Base-by-base conservation (phyloP, 2,113 vertebrate genomes). In the Coracopsis vasa region DNA sequence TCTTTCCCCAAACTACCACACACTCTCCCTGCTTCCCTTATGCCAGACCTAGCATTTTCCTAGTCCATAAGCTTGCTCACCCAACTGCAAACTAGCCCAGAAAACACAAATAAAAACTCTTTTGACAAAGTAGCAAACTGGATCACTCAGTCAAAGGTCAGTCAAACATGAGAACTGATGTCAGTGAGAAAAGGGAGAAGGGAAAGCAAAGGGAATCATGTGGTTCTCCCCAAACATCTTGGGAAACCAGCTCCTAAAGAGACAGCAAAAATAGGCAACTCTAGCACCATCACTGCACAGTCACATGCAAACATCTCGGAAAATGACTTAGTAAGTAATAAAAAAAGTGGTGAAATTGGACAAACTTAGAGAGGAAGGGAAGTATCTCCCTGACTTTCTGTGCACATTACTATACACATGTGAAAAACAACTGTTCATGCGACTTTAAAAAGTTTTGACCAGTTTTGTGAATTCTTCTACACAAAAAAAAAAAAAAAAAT, bases 351-450 rank as follows among this genome's bases (percentile, higher is more conserved):
- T 27, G 28, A 86, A 88, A 90, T 47, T 29, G 66, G 37, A 39
- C 50, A 81, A 79, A 79, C 17, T 7, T 35, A 78, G 20, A 84
- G 20, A 80, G 16, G 10, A 85, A 75, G 54, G 10, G 10, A 33
- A 80, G 5, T 16, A 58, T 39, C 29, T 61, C 61, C 58, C 42
- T 65, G 44, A 50, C 54, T 23, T 77, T 33, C 62, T 93, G 13
- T 39, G 42, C 7, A 31, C 2, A 3, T 64, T 39, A 65, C 10
- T 58, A 42, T 10, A 75, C 3, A 56, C 0, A 0, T 2, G 6
- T 54, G 14, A 65, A 88, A 90, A 86, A 54, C 18, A 65, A 41
- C 29, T 51, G 45, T 41, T 65, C 13, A 14, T 3, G 1, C 8
- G 11, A 77, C 54, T 50, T 70, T 15, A 24, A 42, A 20, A 73